phyloP scores from a whole-genome alignment of 2,113 vertebrate species.

The Elachura formosa region DNA sequence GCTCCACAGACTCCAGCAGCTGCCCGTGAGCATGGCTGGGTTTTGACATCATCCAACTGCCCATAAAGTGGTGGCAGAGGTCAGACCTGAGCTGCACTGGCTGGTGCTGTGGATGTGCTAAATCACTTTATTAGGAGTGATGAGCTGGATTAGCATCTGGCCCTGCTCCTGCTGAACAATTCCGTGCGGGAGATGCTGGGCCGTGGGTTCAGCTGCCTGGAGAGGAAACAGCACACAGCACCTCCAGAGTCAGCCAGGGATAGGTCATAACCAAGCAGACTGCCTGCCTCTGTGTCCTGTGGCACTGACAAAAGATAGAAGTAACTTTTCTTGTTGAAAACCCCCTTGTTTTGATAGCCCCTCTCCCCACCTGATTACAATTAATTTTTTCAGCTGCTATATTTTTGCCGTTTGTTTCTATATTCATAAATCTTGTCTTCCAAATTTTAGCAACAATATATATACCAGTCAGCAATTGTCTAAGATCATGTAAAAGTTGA shows the following conservation, averaged over 20 bases:
- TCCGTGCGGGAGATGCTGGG: neutral
- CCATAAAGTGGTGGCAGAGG: neutral
- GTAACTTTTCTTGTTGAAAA: neutral
- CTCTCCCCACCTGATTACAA: neutral
- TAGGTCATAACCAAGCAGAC: neutral
- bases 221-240: neutral
- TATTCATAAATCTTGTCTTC: neutral
- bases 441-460: neutral
- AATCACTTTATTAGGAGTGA: neutral
- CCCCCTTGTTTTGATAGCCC: neutral
- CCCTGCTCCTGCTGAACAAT: neutral
- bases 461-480: neutral
- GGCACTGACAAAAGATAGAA: neutral
- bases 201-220: neutral
- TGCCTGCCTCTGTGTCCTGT: neutral
- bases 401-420: neutral
- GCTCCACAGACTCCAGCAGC: rapidly evolving
- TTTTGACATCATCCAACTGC: neutral
- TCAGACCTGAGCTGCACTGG: neutral
- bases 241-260: neutral
- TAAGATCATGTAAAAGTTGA: neutral
- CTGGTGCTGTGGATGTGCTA: neutral
- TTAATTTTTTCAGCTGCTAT: neutral
- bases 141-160: neutral
- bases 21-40: rapidly evolving